These are phyloP conservation scores for Sarotherodon lohbergeri DNA, from an alignment of 2,113 vertebrate genomes.

Conservation along the genomic window DNA sequence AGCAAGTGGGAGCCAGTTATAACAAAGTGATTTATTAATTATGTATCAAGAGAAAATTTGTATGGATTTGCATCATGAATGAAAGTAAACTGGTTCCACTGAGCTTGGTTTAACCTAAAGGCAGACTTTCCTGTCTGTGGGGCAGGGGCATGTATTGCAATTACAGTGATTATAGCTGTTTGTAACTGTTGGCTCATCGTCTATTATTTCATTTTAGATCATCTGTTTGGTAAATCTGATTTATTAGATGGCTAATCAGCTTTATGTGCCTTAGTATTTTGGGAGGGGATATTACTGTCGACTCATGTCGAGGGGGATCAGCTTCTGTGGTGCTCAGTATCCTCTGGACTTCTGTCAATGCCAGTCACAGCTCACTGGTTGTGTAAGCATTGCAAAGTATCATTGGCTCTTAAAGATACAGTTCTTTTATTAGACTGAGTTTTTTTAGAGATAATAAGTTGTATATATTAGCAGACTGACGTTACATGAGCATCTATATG, in stretches of 20 bases:
- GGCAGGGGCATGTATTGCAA: neutral
- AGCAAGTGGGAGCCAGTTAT: neutral
- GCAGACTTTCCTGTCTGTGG: neutral
- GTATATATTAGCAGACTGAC: neutral
- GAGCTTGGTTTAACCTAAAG: neutral
- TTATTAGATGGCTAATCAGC: slow-evolving; percentile 44
- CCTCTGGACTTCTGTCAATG: slow-evolving; percentile 6
- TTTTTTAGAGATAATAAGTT: neutral
- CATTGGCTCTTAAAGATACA: neutral
- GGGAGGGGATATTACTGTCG: slow-evolving; percentile 3
- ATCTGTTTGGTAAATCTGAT: slow-evolving; percentile 26
- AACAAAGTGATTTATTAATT: neutral
- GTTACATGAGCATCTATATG: neutral
- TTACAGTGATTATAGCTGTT: neutral
- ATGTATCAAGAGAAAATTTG: neutral
- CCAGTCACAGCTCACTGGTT: neutral
- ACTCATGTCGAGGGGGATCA: slow-evolving; percentile 1
- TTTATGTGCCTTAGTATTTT: slow-evolving; percentile 18
- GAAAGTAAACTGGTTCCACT: neutral
- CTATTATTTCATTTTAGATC: slow-evolving; percentile 29
- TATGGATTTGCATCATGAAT: neutral
- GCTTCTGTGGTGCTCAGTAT: slow-evolving; percentile 7
- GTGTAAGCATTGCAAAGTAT: neutral
- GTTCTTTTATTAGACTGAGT: neutral
- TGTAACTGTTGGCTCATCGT: slow-evolving; percentile 22